phyloP scores from a whole-genome alignment of 2,888 invertebrate genomes.

The Anticlea derivata region DNA sequence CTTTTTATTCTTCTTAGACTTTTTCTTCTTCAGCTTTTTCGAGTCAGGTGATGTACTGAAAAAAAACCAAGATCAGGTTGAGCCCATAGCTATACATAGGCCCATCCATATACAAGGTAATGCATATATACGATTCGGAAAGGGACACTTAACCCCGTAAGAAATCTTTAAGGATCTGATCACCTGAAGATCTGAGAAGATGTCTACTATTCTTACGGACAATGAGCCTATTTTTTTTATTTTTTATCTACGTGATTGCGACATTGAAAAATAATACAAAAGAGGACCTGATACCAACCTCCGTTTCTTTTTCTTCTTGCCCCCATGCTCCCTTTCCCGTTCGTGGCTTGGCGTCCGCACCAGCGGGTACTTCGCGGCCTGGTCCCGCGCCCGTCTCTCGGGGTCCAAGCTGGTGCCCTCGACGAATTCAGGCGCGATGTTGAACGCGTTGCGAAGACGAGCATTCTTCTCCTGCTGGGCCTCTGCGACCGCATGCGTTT shows the following conservation, averaged over 20 bases:
- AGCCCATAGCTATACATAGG: too few species aligned
- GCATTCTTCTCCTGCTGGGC: constrained; percentile 98
- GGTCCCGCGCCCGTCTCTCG: constrained; percentile 83
- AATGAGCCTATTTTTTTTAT: too few species aligned
- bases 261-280: too few species aligned
- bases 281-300: constrained; percentile 85
- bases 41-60: constrained; percentile 88
- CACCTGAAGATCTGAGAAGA: too few species aligned
- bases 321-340: constrained; percentile 58
- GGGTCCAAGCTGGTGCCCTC: constrained; percentile 97
- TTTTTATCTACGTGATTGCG: too few species aligned
- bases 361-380: constrained; percentile 86
- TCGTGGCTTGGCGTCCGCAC: constrained; percentile 90
- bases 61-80: constrained; percentile 37
- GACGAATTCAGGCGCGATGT: constrained; percentile 96
- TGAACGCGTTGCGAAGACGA: constrained; percentile 95
- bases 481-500: constrained; percentile 97
- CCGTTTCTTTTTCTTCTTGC: constrained; percentile 89
- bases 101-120: too few species aligned
- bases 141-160: too few species aligned
- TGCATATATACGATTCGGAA: too few species aligned
- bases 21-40: constrained; percentile 91
- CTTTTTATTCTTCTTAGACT: constrained; percentile 89
- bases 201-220: too few species aligned
- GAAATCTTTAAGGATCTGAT: too few species aligned